Evolutionary conservation across 2,888 invertebrate genomes (phyloP), one percentile per base, ranked within the genome.

Genomic region (Nemapogon koenigi): DNA sequence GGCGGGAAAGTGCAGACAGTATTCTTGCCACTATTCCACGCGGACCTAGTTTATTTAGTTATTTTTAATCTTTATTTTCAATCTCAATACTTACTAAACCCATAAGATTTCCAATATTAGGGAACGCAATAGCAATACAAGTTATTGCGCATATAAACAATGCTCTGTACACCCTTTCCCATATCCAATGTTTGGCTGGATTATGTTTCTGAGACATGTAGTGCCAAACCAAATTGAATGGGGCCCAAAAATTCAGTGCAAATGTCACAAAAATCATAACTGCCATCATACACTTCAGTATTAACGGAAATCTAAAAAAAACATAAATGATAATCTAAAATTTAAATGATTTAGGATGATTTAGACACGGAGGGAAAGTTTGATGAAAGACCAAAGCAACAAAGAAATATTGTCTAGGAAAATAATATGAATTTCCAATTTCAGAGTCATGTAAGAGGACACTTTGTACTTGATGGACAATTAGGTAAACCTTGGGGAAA

Each of bases 181-280:
- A 76, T 0, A 75, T 40, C 67, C 70, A 72, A 41, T 70, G 57
- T 16, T 48, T 61, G 27, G 55, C 56, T 0, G 59, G 51, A 3
- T 62, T 52, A 28, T 75, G 68, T 36, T 50, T 62, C 47, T 61
- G 62, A 1, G 62, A 53, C 3, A 75, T 45, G 45, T 78, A 78
- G 42, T 67, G 50, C 76, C 76, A 76, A 1, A 71, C 69, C 11
- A 78, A 49, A 45, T 75, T 73, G 50, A 78, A 78, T 0, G 76
- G 76, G 0, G 73, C 73, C 73, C 73, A 78, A 50, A 69, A 78
- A 47, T 75, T 76, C 0, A 78, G 51, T 0, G 72, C 75, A 10
- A 71, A 76, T 0, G 76, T 78, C 10, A 75, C 59, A 43, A 69
- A 75, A n/a, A 76, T 75, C 73, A 78, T 73, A 0, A 70, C 38